phyloP scores from a whole-genome alignment of 1,140 invertebrate species.

The Papilio polyxenes region DNA sequence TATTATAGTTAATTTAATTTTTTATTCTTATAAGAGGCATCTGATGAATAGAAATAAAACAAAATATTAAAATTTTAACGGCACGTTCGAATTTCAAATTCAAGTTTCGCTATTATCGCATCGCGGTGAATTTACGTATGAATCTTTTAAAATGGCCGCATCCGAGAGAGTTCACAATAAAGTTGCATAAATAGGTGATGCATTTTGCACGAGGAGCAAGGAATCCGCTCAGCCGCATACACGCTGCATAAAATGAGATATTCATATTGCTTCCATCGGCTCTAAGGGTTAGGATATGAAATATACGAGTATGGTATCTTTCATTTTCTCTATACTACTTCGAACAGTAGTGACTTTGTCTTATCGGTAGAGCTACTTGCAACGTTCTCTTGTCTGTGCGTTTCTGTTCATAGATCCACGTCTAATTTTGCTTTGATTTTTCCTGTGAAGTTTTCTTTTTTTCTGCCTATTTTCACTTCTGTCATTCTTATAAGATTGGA shows the following conservation, averaged over 20 bases:
- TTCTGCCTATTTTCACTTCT: too few relatives aligned
- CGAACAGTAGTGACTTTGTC: too few relatives aligned
- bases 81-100: slow-evolving; percentile 19
- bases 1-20: too few relatives aligned
- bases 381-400: too few relatives aligned
- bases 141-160: slow-evolving; percentile 30
- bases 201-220: slow-evolving; percentile 21
- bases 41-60: neutral
- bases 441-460: too few relatives aligned
- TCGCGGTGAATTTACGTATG: slow-evolving; percentile 12
- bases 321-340: neutral
- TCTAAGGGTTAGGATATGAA: neutral
- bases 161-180: slow-evolving; percentile 32
- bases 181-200: slow-evolving; percentile 34
- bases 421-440: too few relatives aligned
- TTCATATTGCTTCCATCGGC: slow-evolving; percentile 31
- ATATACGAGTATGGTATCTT: neutral
- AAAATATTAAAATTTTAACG: slow-evolving; percentile 2
- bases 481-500: too few relatives aligned
- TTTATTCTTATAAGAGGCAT: too few relatives aligned
- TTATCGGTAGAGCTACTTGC: too few relatives aligned
- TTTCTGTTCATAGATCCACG: too few relatives aligned
- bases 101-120: slow-evolving; percentile 4
- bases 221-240: slow-evolving; percentile 8
- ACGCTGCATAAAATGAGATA: slow-evolving; percentile 29